These are phyloP conservation scores for Brachionus rotundiformis DNA, from an alignment of 1,140 invertebrate genomes.

Conservation along the genomic window DNA sequence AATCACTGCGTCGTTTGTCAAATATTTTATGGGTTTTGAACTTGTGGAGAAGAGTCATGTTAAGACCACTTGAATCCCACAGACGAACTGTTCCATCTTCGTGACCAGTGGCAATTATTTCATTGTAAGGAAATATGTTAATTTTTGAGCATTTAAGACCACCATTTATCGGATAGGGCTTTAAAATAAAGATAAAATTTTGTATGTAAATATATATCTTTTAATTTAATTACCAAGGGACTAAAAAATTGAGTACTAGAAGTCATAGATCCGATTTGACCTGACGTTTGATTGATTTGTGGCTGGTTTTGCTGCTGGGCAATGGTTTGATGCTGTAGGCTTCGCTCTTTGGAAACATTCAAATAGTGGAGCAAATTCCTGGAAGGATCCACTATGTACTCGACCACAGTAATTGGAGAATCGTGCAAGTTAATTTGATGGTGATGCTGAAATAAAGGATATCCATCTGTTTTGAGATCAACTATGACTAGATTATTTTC, in stretches of 20 bases:
- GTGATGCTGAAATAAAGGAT: slow-evolving; percentile 97
- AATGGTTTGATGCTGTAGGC: neutral
- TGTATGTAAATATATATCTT: too few relatives aligned
- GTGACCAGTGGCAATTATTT: slow-evolving; percentile 38
- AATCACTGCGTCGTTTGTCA: slow-evolving; percentile 47
- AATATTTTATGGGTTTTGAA: slow-evolving; percentile 50
- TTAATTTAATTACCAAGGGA: neutral
- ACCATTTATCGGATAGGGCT: slow-evolving; percentile 44
- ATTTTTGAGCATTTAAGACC: slow-evolving; percentile 40
- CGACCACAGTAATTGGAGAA: slow-evolving; percentile 77
- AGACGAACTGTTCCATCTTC: slow-evolving; percentile 30
- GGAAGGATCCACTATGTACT: slow-evolving; percentile 8
- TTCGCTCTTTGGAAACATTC: neutral
- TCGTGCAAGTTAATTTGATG: slow-evolving; percentile 99
- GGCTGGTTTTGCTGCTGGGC: neutral
- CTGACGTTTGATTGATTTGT: neutral
- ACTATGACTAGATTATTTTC: slow-evolving; percentile 97
- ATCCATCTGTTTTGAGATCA: slow-evolving; percentile 87
- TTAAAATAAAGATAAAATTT: neutral
- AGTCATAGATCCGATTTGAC: neutral
- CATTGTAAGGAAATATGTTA: slow-evolving; percentile 43
- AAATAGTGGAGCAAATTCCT: slow-evolving; percentile 24
- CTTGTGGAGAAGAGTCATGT: slow-evolving; percentile 27
- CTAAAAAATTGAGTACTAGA: slow-evolving; percentile 42
- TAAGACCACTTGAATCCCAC: slow-evolving; percentile 37